Conservation (phyloP, 1,140 invertebrate species). For the Drosophila varians region DNA sequence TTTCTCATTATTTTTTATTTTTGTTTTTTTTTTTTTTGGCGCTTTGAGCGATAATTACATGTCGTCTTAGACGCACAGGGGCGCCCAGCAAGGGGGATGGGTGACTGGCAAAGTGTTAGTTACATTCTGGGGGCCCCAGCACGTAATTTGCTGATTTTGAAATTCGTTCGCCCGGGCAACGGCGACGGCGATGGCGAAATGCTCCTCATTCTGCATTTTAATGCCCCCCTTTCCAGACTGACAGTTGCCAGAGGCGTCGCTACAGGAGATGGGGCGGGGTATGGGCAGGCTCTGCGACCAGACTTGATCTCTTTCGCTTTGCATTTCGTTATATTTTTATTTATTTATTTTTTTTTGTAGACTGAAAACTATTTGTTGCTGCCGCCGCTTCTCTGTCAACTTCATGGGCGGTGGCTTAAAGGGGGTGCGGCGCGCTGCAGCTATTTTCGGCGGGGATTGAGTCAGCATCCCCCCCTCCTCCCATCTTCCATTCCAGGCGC, state of each 20-base stretch:
- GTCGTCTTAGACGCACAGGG: conserved; percentile 64
- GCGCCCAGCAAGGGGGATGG: background rate
- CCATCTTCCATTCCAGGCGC: no score
- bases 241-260: conserved; percentile 54
- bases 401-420: conserved; percentile 13
- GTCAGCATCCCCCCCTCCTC: background rate
- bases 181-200: conserved; percentile 73
- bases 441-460: background rate
- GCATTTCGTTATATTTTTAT: conserved; percentile 51
- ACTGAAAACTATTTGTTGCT: conserved; percentile 76
- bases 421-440: conserved; percentile 2
- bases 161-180: conserved; percentile 57
- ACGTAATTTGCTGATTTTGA: conserved; percentile 80
- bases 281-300: background rate
- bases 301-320: conserved; percentile 39
- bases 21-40: conserved; percentile 10
- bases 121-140: conserved; percentile 65
- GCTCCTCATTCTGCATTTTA: conserved; percentile 75
- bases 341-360: conserved; percentile 9
- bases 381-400: conserved; percentile 71
- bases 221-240: conserved; percentile 70
- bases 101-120: conserved; percentile 69
- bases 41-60: conserved; percentile 72
- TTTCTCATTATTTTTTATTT: no score
- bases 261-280: background rate